A percentile compares a stretch with the other conserved stretches of the same genome.
phyloP scores from a whole-genome alignment of 2,113 vertebrate genomes.

The Odontophorus gujanensis region DNA sequence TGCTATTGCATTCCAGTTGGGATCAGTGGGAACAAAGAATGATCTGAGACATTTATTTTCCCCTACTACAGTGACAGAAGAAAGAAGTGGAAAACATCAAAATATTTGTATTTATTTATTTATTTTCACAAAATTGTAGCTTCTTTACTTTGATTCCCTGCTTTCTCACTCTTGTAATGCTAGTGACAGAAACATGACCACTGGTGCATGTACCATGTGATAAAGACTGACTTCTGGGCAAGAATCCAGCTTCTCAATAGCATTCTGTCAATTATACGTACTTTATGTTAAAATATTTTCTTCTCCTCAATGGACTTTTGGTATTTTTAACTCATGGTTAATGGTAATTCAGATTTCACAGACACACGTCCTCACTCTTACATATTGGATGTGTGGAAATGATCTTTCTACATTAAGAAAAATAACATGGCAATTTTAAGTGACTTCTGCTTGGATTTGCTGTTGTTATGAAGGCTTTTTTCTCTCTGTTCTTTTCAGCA shows the following conservation, averaged over 20 bases:
- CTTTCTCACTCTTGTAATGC: neutral
- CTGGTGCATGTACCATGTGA: neutral
- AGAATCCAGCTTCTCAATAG: neutral
- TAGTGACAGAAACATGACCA: neutral
- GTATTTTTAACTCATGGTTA: neutral
- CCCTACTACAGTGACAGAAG: neutral
- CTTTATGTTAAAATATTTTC: neutral
- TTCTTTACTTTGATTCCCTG: neutral
- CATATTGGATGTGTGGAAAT: neutral
- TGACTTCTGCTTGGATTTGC: neutral
- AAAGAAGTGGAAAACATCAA: neutral
- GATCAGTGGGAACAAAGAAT: neutral
- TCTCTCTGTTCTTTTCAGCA: neutral
- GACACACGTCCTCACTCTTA: accelerated
- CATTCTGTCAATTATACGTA: neutral
- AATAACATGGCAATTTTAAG: neutral
- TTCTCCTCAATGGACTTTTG: neutral
- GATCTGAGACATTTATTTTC: neutral
- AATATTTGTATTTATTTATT: neutral
- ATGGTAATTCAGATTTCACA: neutral
- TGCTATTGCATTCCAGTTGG: neutral
- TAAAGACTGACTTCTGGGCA: neutral
- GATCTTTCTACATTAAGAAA: neutral
- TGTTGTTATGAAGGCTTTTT: neutral
- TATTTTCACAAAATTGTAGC: neutral